These are phyloP conservation scores for Nothobranchius furzeri DNA, from an alignment of 2,113 vertebrate genomes.

Conservation along the genomic window DNA sequence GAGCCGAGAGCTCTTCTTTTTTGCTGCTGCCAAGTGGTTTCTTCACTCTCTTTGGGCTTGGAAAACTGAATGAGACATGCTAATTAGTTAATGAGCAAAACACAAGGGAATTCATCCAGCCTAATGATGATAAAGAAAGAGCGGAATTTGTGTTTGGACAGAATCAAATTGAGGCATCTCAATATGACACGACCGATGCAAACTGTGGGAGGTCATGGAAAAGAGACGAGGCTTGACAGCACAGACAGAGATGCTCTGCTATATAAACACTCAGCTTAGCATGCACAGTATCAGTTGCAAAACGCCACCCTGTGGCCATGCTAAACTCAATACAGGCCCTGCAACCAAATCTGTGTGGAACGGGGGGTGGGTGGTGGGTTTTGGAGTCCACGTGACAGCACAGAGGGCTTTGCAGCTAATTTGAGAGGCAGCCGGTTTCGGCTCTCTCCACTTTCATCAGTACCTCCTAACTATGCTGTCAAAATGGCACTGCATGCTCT, in stretches of 20 bases:
- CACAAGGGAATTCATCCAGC: constrained; percentile 29
- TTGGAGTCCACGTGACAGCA: constrained; percentile 70
- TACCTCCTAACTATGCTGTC: constrained; percentile 80
- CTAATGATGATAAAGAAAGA: constrained; percentile 28
- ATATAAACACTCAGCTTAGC: not conserved
- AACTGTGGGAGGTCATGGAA: constrained; percentile 29
- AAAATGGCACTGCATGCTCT: constrained; percentile 46
- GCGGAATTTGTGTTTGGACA: constrained; percentile 33
- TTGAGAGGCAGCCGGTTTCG: constrained; percentile 71
- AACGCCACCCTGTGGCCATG: not conserved
- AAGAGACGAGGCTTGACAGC: constrained; percentile 24
- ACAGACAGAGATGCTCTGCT: constrained; percentile 31
- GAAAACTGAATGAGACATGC: constrained; percentile 44
- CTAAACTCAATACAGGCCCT: constrained; percentile 19
- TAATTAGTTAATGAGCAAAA: constrained; percentile 63
- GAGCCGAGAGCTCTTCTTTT: constrained; percentile 35
- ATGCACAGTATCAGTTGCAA: constrained; percentile 18
- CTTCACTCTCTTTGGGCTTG: not conserved
- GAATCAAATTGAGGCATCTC: constrained; percentile 14
- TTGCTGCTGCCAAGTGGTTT: constrained; percentile 40
- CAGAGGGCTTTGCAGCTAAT: constrained; percentile 79
- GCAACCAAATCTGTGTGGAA: constrained; percentile 61
- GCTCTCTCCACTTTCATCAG: constrained; percentile 79
- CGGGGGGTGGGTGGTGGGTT: constrained; percentile 9
- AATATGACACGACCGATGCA: constrained; percentile 18